phyloP scores from a whole-genome alignment of 2,797 vertebrate species.

The Sylvia borin region DNA sequence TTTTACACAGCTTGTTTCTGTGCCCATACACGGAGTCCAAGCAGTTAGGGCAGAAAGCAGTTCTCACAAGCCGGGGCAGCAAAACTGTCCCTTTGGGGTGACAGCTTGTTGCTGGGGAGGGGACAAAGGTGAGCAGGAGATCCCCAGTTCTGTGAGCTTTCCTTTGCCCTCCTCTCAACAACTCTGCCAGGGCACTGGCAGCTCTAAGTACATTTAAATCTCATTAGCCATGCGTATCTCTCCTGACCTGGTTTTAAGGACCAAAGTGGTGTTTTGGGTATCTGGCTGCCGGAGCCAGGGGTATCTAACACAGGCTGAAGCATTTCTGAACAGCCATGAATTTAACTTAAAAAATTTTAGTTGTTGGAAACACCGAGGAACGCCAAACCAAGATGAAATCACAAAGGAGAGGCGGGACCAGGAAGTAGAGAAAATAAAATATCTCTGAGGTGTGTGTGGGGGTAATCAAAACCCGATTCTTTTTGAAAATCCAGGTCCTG shows the following conservation, averaged over 20 bases:
- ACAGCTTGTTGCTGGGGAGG: background rate
- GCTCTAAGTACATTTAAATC: background rate
- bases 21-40: background rate
- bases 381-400: background rate
- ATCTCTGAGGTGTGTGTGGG: accelerated
- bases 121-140: background rate
- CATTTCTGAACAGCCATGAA: background rate
- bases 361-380: background rate
- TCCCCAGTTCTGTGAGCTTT: accelerated
- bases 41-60: background rate
- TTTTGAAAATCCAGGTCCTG: background rate
- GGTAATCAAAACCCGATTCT: background rate
- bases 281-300: background rate
- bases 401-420: background rate
- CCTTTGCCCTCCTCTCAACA: background rate
- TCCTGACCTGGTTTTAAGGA: background rate
- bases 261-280: background rate
- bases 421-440: background rate
- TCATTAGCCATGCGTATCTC: background rate
- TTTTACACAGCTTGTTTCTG: background rate
- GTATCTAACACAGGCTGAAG: accelerated
- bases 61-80: background rate
- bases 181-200: background rate
- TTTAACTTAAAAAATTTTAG: background rate
- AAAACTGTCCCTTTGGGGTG: background rate